These are phyloP conservation scores for Philypnodon macrostomus DNA, from an alignment of 2,797 vertebrate genomes.

Conservation along the genomic window DNA sequence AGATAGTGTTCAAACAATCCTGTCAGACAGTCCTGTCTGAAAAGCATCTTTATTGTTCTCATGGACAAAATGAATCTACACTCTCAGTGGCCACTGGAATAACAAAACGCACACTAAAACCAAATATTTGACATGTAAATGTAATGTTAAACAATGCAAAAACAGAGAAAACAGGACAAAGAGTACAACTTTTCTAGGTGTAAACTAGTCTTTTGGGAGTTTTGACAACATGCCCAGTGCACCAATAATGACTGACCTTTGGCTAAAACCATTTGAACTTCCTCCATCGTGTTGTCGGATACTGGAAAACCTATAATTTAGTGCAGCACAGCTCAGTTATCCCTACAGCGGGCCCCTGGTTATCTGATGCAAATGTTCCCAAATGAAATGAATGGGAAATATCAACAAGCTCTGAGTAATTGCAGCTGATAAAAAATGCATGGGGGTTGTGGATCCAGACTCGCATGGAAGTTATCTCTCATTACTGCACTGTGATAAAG, in stretches of 20 bases:
- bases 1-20: no score
- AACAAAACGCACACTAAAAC: no score
- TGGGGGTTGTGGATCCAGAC: constrained; percentile 42
- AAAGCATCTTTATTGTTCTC: no score
- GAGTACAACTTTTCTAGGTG: constrained; percentile 15
- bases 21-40: no score
- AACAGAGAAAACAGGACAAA: no score
- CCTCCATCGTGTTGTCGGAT: constrained; percentile 46
- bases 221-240: constrained; percentile 24
- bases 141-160: no score
- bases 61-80: no score
- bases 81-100: no score
- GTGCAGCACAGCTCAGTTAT: constrained; percentile 44
- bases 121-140: no score
- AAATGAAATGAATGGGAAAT: constrained; percentile 71
- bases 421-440: constrained; percentile 73
- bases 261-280: constrained; percentile 43
- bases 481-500: constrained; percentile 73
- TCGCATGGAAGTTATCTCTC: constrained; percentile 68
- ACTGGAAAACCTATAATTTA: constrained; percentile 55
- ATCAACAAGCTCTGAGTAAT: constrained; percentile 74
- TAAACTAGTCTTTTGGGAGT: constrained; percentile 7
- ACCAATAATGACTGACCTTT: constrained; percentile 46
- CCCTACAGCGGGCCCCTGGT: constrained; percentile 72
- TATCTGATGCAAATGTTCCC: constrained; percentile 69